Conservation (phyloP, 1,140 invertebrate species). For the Drosophila lacertosa region DNA sequence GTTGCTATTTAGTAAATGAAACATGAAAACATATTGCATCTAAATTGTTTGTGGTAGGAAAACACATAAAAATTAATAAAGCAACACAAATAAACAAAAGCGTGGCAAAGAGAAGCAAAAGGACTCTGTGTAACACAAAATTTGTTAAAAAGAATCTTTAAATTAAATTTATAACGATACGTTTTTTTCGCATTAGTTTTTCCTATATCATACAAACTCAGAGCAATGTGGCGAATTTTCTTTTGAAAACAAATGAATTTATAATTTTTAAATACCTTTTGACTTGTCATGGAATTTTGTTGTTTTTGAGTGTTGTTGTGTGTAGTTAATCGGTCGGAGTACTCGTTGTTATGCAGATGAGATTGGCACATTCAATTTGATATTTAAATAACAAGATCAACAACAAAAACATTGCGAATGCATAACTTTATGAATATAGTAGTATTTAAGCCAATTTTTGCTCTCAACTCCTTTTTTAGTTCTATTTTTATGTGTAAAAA, state of each 20-base stretch:
- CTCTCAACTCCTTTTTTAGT: conserved; percentile 72
- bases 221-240: conserved; percentile 9
- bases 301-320: conserved; percentile 61
- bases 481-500: conserved; percentile 76
- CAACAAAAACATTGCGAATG: conserved; percentile 19
- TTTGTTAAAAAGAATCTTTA: conserved; percentile 30
- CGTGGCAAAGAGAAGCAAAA: background rate
- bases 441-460: conserved; percentile 69
- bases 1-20: conserved; percentile 20
- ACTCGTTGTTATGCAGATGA: conserved; percentile 22
- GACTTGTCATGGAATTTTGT: conserved; percentile 35
- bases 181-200: conserved; percentile 2
- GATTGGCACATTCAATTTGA: conserved; percentile 36
- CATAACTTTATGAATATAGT: conserved; percentile 57
- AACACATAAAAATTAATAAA: conserved; percentile 1
- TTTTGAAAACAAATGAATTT: conserved; percentile 48
- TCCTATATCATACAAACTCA: background rate
- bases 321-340: conserved; percentile 38
- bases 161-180: conserved; percentile 17
- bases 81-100: background rate
- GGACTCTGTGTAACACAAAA: conserved; percentile 8
- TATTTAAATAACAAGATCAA: conserved; percentile 21
- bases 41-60: conserved; percentile 45
- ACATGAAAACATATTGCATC: conserved; percentile 24
- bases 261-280: conserved; percentile 26